A percentile compares a stretch with the other conserved stretches of the same genome.
phyloP scores from a whole-genome alignment of 37 sponge, comb jelly and placozoan species.

The Cladorhizidae sp. region DNA sequence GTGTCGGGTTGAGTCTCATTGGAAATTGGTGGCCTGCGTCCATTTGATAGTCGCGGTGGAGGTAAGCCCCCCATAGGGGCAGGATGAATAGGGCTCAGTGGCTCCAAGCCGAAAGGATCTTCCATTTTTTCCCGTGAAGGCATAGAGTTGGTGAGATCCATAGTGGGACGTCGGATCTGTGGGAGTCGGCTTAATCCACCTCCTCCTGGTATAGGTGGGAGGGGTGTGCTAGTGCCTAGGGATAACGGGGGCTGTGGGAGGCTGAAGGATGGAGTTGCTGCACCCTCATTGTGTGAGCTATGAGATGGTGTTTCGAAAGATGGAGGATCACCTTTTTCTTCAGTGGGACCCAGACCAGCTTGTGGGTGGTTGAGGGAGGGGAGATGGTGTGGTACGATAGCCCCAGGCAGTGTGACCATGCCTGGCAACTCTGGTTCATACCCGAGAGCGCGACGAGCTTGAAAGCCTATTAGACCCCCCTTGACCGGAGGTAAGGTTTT shows the following conservation, averaged over 20 bases:
- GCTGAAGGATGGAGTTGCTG: slow-evolving; percentile 6
- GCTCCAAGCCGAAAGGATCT: slow-evolving; percentile 36
- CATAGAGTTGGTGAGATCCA: slow-evolving; percentile 20
- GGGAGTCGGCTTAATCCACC: background rate
- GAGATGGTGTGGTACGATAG: slow-evolving; percentile 35
- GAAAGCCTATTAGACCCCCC: slow-evolving; percentile 33
- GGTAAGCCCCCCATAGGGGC: background rate
- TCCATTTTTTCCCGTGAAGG: slow-evolving; percentile 9
- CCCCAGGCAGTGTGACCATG: slow-evolving; percentile 19
- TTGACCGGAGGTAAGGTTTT: slow-evolving; percentile 38
- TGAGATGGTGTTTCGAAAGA: slow-evolving; percentile 27
- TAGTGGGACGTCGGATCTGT: background rate
- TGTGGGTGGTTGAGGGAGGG: slow-evolving; percentile 9
- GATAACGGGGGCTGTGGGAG: slow-evolving; percentile 13
- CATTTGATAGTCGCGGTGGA: background rate
- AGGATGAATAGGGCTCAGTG: slow-evolving; percentile 7
- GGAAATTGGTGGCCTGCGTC: slow-evolving; percentile 24
- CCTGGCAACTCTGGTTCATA: background rate
- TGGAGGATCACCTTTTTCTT: slow-evolving; percentile 53
- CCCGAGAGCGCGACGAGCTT: slow-evolving; percentile 42
- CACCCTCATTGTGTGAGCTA: slow-evolving; percentile 51
- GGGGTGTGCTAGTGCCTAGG: background rate
- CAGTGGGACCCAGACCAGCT: background rate
- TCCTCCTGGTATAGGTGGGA: slow-evolving; percentile 19
- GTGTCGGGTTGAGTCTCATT: too few species aligned